phyloP scores from a whole-genome alignment of 2,888 invertebrate genomes.

The Pantelozetes paolii region DNA sequence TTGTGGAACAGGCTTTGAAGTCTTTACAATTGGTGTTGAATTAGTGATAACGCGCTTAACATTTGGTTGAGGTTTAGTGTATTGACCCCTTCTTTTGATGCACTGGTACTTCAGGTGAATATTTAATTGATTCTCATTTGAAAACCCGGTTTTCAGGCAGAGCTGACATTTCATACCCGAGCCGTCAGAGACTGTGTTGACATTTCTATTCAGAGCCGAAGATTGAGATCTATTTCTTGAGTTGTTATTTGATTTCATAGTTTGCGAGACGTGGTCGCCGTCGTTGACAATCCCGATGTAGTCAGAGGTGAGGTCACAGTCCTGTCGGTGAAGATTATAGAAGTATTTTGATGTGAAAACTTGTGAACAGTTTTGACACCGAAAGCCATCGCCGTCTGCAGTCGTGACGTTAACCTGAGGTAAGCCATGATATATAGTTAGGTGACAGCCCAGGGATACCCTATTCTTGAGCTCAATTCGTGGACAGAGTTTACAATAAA shows the following conservation, averaged over 20 bases:
- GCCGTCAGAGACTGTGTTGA: background rate
- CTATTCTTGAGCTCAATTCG: constrained; percentile 37
- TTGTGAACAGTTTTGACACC: constrained; percentile 40
- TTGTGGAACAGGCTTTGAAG: background rate
- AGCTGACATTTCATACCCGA: background rate
- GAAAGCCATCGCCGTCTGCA: constrained; percentile 1
- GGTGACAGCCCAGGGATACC: constrained; percentile 40
- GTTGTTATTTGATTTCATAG: too few relatives aligned
- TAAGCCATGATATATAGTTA: constrained; percentile 41
- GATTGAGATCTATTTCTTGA: too few relatives aligned
- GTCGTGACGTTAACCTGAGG: constrained; percentile 32
- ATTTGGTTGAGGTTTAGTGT: background rate
- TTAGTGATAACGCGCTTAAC: background rate
- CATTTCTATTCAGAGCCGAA: background rate
- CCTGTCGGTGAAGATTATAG: constrained; percentile 40
- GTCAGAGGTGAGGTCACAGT: constrained; percentile 41
- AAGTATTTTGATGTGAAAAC: constrained; percentile 39
- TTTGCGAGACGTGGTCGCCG: background rate
- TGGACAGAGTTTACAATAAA: constrained; percentile 40
- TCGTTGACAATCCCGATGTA: constrained; percentile 34
- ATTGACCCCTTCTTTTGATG: constrained; percentile 15
- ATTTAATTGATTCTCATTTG: constrained; percentile 14
- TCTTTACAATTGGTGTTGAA: background rate
- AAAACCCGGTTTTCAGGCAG: constrained; percentile 27
- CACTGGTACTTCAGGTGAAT: constrained; percentile 42